Evolutionary conservation across 2,797 vertebrate genomes (phyloP).

Genomic region (Fistularia tabacaria): DNA sequence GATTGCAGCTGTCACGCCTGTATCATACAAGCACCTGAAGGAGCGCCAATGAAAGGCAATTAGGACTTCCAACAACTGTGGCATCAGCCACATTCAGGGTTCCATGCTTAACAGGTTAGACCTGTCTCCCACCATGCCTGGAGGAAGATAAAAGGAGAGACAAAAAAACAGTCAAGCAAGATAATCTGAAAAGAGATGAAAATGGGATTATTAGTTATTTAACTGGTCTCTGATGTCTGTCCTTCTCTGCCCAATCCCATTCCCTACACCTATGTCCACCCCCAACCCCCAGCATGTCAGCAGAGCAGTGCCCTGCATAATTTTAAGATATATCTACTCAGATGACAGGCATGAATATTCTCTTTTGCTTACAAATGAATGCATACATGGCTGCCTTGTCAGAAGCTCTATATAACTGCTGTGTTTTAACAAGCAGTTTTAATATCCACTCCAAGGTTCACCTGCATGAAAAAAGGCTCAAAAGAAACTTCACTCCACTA

Average conservation of each 20-base stretch:
- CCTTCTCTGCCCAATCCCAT: slow-evolving; percentile 18
- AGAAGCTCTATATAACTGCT: slow-evolving; percentile 49
- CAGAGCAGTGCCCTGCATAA: slow-evolving; percentile 48
- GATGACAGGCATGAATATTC: slow-evolving; percentile 55
- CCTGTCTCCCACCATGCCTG: slow-evolving; percentile 35
- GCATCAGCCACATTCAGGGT: slow-evolving; percentile 31
- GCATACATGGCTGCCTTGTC: slow-evolving; percentile 58
- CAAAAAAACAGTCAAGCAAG: slow-evolving; percentile 15
- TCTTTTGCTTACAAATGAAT: slow-evolving; percentile 50
- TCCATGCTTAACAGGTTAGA: slow-evolving; percentile 16
- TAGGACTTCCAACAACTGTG: slow-evolving; percentile 20
- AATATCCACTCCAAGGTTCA: slow-evolving; percentile 51
- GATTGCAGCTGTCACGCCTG: slow-evolving; percentile 65
- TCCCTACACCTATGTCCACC: slow-evolving; percentile 4
- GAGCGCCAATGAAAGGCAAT: slow-evolving; percentile 51
- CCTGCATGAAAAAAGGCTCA: slow-evolving; percentile 62
- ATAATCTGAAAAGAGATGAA: slow-evolving; percentile 2
- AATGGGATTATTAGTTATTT: slow-evolving; percentile 19
- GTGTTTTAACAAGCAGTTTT: slow-evolving; percentile 55
- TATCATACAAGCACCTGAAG: slow-evolving; percentile 76
- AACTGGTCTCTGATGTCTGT: slow-evolving; percentile 14
- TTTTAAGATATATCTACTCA: slow-evolving; percentile 44
- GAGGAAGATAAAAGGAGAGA: slow-evolving; percentile 14
- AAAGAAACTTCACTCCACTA: slow-evolving; percentile 42
- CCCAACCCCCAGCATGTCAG: slow-evolving; percentile 49